These are phyloP conservation scores for Halocaridina rubra DNA, from an alignment of 2,888 invertebrate genomes.

Conservation along the genomic window DNA sequence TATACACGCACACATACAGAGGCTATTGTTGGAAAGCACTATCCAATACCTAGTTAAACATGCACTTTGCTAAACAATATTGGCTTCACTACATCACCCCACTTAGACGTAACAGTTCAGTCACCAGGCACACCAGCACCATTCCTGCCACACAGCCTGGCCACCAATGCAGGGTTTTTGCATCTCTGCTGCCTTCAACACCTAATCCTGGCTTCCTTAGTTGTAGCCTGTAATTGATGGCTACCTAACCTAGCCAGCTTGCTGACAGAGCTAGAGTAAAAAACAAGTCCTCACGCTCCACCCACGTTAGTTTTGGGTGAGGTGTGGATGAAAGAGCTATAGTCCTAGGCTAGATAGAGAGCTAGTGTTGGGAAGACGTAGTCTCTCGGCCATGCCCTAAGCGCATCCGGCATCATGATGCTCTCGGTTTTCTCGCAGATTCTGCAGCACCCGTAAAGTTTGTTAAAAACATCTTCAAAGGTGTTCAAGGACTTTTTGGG, in stretches of 20 bases:
- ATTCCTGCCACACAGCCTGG: not conserved
- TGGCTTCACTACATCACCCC: constrained; percentile 32
- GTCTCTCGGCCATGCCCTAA: constrained; percentile 2
- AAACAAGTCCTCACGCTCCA: not conserved
- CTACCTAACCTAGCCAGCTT: constrained; percentile 12
- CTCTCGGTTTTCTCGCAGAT: constrained; percentile 60
- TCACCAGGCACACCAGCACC: constrained; percentile 26
- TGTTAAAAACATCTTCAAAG: constrained; percentile 64
- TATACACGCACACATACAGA: too few relatives aligned
- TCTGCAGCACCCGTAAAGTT: constrained; percentile 60
- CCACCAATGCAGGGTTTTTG: not conserved
- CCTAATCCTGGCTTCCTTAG: constrained; percentile 29
- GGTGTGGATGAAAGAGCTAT: constrained; percentile 29
- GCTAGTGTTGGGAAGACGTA: constrained; percentile 22
- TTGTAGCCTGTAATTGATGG: constrained; percentile 13
- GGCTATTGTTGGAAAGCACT: too few relatives aligned
- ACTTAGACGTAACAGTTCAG: constrained; percentile 26
- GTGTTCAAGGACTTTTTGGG: constrained; percentile 60
- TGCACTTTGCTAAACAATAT: constrained; percentile 14
- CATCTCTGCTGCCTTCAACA: constrained; percentile 18
- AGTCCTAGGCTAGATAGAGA: constrained; percentile 24
- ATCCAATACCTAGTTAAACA: constrained; percentile 28
- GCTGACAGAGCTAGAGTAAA: constrained; percentile 1
- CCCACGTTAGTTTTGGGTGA: constrained; percentile 33
- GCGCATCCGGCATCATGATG: constrained; percentile 29